Conservation (phyloP, 2,113 vertebrate genomes). For the Phasianus colchicus region DNA sequence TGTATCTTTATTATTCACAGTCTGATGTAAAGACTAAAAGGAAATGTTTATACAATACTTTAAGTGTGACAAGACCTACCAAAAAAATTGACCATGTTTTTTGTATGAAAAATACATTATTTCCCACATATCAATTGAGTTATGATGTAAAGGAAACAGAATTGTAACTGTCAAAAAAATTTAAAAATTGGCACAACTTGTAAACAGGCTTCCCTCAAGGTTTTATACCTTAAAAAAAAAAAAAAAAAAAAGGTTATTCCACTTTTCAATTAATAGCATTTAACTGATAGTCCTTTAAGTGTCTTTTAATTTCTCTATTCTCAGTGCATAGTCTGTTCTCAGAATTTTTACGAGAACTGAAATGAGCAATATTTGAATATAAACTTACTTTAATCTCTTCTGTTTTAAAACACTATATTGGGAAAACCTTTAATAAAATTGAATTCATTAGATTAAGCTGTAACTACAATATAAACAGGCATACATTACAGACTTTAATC, state of each 20-base stretch:
- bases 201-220: background rate
- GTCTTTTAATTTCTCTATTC: constrained; percentile 33
- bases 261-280: background rate
- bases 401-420: constrained; percentile 16
- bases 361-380: constrained; percentile 58
- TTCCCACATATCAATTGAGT: background rate
- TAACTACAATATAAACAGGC: constrained; percentile 26
- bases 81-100: background rate
- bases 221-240: background rate
- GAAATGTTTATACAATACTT: background rate
- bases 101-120: background rate
- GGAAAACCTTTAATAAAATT: constrained; percentile 37
- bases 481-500: constrained; percentile 25
- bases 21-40: background rate
- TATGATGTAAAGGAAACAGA: background rate
- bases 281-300: background rate
- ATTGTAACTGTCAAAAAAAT: background rate
- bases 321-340: constrained; percentile 8
- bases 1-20: background rate
- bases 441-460: constrained; percentile 36
- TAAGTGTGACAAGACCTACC: background rate
- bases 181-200: background rate
- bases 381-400: constrained; percentile 39
- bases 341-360: constrained; percentile 17
- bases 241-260: background rate